phyloP scores from a whole-genome alignment of 2,797 vertebrate genomes.

The Carcharodon carcharias region DNA sequence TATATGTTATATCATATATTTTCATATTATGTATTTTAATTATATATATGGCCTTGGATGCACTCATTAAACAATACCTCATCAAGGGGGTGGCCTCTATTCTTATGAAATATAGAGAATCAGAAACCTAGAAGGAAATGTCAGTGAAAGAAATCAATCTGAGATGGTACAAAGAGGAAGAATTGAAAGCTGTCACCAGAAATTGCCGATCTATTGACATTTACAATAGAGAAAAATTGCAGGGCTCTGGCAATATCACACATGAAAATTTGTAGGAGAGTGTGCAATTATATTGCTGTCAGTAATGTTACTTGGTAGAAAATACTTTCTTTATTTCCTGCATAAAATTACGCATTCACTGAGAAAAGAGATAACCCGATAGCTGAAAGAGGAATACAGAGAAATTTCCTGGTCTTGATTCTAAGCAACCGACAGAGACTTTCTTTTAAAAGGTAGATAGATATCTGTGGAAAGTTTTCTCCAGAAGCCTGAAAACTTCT shows the following conservation, averaged over 20 bases:
- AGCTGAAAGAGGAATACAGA: not conserved
- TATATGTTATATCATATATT: too few relatives aligned
- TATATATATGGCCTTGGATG: not conserved
- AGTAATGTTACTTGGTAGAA: not conserved
- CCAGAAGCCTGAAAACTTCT: not conserved
- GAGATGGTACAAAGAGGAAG: not conserved
- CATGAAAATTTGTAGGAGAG: not conserved
- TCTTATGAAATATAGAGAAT: not conserved
- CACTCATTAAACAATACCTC: not conserved
- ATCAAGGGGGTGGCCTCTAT: not conserved
- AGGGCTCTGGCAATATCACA: not conserved
- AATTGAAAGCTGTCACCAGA: not conserved
- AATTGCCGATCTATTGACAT: constrained; percentile 1
- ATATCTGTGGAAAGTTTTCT: not conserved
- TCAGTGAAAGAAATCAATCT: not conserved
- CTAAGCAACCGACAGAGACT: too few relatives aligned
- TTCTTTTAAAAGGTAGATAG: not conserved
- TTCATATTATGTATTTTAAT: not conserved
- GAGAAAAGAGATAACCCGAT: not conserved
- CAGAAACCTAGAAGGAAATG: not conserved
- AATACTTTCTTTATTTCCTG: not conserved
- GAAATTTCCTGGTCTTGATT: not conserved
- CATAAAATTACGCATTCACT: not conserved
- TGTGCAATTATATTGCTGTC: not conserved
- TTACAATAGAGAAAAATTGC: not conserved